Evolutionary conservation across 2,797 vertebrate genomes (phyloP).

Genomic region (Kryptopterus vitreolus): DNA sequence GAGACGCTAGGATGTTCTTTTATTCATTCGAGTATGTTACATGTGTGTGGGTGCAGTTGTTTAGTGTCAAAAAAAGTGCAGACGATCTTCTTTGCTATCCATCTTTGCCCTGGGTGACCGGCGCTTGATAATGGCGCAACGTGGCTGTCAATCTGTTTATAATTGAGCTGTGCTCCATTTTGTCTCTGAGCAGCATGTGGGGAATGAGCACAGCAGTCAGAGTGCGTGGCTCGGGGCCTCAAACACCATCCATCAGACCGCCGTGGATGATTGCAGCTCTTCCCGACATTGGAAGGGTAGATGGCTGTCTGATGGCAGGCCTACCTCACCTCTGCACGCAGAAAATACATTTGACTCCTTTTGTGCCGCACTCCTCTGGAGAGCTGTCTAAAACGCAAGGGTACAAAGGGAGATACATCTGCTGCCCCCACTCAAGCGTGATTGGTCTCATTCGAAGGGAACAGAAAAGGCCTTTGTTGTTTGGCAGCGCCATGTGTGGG

Average conservation of each 20-base stretch:
- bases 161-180: constrained; percentile 56
- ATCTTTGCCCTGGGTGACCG: constrained; percentile 48
- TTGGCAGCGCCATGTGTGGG: constrained; percentile 33
- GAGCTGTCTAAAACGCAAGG: constrained; percentile 52
- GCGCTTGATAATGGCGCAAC: constrained; percentile 49
- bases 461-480: constrained; percentile 55
- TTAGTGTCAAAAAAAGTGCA: constrained; percentile 17
- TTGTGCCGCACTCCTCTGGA: constrained; percentile 60
- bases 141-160: constrained; percentile 57
- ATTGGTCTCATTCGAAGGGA: constrained; percentile 54
- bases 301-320: constrained; percentile 67
- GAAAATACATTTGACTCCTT: constrained; percentile 70
- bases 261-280: constrained; percentile 56
- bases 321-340: constrained; percentile 65
- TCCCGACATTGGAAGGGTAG: constrained; percentile 67
- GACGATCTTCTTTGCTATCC: constrained; percentile 36
- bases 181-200: constrained; percentile 49
- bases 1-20: neutral
- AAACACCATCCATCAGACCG: constrained; percentile 48
- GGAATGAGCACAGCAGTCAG: constrained; percentile 42
- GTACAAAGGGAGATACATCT: constrained; percentile 52
- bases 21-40: neutral
- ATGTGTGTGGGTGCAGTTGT: neutral
- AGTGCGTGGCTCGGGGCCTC: constrained; percentile 43
- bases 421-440: constrained; percentile 54